Conservation (phyloP, 2,113 vertebrate genomes). For the Morone chrysops region DNA sequence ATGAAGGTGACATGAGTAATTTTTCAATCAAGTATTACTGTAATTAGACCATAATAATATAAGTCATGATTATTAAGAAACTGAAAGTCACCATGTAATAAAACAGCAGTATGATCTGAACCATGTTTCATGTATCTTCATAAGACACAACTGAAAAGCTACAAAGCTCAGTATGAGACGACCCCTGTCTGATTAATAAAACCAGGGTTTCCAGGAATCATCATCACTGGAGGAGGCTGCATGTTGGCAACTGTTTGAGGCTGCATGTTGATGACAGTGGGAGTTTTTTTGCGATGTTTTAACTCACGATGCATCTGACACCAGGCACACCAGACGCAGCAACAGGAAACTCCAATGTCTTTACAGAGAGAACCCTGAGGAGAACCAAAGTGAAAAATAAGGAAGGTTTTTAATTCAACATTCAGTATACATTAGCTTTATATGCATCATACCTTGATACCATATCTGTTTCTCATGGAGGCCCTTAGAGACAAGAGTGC, state of each 20-base stretch:
- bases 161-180: not conserved
- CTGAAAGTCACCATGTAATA: not conserved
- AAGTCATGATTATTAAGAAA: not conserved
- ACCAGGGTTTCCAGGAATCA: too few species aligned
- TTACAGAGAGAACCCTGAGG: slow-evolving; percentile 68
- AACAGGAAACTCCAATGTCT: slow-evolving; percentile 63
- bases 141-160: not conserved
- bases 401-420: not conserved
- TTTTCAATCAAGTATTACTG: not conserved
- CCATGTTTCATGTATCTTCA: not conserved
- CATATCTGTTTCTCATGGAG: slow-evolving; percentile 55
- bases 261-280: not conserved
- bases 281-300: not conserved
- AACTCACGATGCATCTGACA: slow-evolving; percentile 76
- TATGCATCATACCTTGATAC: slow-evolving; percentile 56
- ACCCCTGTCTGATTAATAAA: not conserved
- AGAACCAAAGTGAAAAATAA: not conserved
- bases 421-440: not conserved
- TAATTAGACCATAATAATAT: not conserved
- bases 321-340: slow-evolving; percentile 68
- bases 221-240: slow-evolving; percentile 43
- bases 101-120: not conserved
- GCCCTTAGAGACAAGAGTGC: slow-evolving; percentile 41
- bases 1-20: too few species aligned
- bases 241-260: not conserved